Evolutionary conservation across 1,140 invertebrate genomes (phyloP).

Genomic region (Drosophila sproati): DNA sequence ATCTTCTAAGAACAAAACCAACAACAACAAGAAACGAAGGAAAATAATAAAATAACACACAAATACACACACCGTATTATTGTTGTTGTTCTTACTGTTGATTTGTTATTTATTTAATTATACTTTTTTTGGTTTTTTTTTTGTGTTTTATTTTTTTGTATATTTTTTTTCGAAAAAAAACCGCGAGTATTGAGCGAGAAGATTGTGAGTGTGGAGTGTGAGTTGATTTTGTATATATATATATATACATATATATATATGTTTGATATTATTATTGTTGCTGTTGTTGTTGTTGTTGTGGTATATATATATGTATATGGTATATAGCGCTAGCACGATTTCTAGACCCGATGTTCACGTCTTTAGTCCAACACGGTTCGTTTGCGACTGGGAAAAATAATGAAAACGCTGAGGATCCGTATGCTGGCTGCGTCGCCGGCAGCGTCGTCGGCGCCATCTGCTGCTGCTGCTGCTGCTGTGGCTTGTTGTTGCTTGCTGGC

Average conservation of each 20-base stretch:
- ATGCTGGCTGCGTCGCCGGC: slow-evolving; percentile 42
- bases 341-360: slow-evolving; percentile 70
- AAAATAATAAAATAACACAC: slow-evolving; percentile 18
- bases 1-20: slow-evolving; percentile 48
- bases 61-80: slow-evolving; percentile 44
- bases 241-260: neutral
- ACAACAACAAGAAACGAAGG: slow-evolving; percentile 7
- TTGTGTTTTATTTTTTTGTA: slow-evolving; percentile 1
- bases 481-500: slow-evolving; percentile 26
- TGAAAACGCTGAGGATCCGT: slow-evolving; percentile 73
- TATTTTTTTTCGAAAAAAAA: slow-evolving; percentile 28
- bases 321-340: slow-evolving; percentile 44
- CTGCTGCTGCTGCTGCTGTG: slow-evolving; percentile 29
- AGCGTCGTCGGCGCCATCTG: slow-evolving; percentile 26
- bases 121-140: slow-evolving; percentile 24
- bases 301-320: slow-evolving; percentile 31
- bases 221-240: slow-evolving; percentile 3
- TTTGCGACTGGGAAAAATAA: slow-evolving; percentile 74
- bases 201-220: slow-evolving; percentile 24
- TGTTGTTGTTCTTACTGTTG: slow-evolving; percentile 45
- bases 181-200: slow-evolving; percentile 37
- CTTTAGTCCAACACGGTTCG: slow-evolving; percentile 76
- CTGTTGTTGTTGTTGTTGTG: slow-evolving; percentile 8
- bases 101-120: slow-evolving; percentile 34
- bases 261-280: slow-evolving; percentile 16